Percentiles rank a stretch among this genome's conserved stretches.
These are phyloP conservation scores for Drosophila tristis DNA, from an alignment of 1,140 invertebrate species.

Conservation along the genomic window DNA sequence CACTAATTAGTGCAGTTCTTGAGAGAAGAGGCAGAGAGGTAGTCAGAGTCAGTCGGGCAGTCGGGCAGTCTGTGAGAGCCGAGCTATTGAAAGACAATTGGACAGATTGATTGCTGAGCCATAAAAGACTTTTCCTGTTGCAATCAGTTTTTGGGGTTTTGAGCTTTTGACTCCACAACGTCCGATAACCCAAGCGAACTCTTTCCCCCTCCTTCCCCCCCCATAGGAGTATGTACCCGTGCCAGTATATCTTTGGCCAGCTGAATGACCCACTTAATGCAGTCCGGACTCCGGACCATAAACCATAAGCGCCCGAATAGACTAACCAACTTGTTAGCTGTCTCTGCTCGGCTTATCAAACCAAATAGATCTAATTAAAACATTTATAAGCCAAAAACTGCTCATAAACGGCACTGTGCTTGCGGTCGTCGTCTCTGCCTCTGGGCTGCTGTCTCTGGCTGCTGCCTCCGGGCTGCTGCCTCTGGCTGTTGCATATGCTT, in stretches of 20 bases:
- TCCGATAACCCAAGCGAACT: conserved; percentile 2
- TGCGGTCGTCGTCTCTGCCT: conserved; percentile 46
- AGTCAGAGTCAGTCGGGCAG: too few species aligned
- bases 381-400: conserved; percentile 74
- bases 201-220: not conserved
- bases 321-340: conserved; percentile 74
- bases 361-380: conserved; percentile 81
- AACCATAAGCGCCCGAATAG: conserved; percentile 59
- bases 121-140: conserved; percentile 46
- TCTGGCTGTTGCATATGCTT: conserved; percentile 66
- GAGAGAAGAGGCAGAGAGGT: not conserved
- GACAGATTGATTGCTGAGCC: conserved; percentile 47
- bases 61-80: too few species aligned
- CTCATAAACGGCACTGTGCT: conserved; percentile 69
- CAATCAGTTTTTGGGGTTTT: conserved; percentile 14
- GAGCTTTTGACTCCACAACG: conserved; percentile 11
- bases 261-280: conserved; percentile 66
- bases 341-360: conserved; percentile 66
- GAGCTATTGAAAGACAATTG: conserved; percentile 54
- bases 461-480: conserved; percentile 17
- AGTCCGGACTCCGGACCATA: conserved; percentile 47
- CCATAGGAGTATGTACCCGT: not conserved
- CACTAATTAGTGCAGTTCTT: conserved; percentile 59
- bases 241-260: conserved; percentile 21
- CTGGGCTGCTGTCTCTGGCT: not conserved